These are phyloP conservation scores for Mylabris sibirica DNA, from an alignment of 2,888 invertebrate genomes.

Conservation along the genomic window DNA sequence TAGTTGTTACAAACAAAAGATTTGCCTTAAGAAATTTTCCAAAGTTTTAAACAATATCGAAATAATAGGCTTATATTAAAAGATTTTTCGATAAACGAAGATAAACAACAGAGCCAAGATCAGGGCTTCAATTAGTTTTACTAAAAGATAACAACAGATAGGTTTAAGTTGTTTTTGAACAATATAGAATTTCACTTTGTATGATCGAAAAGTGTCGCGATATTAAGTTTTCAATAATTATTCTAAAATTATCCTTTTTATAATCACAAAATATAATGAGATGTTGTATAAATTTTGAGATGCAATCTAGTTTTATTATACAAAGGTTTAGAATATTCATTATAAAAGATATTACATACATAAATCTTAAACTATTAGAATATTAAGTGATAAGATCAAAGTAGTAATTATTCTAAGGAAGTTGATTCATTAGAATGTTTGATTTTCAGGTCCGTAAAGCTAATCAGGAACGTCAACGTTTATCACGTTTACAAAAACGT, in stretches of 20 bases:
- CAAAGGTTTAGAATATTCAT: background rate
- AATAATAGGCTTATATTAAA: no score
- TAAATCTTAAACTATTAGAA: background rate
- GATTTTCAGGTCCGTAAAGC: constrained; percentile 79
- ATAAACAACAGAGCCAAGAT: no score
- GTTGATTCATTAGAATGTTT: background rate
- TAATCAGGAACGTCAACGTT: constrained; percentile 86
- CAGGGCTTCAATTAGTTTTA: no score
- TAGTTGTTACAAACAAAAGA: background rate
- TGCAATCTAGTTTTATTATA: background rate
- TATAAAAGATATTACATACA: background rate
- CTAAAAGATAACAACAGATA: no score
- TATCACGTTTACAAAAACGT: constrained; percentile 88
- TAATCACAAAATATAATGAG: background rate
- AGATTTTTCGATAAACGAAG: no score
- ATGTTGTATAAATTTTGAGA: background rate
- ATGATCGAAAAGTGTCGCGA: no score
- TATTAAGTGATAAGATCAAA: background rate
- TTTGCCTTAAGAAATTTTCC: background rate
- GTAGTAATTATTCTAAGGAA: background rate
- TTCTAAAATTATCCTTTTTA: no score
- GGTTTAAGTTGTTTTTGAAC: no score
- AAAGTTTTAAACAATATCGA: no score
- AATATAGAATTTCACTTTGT: no score
- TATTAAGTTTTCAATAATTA: no score